Evolutionary conservation across 2,797 vertebrate genomes (phyloP), one percentile per base, ranked within the genome.

Genomic region (Amniataba percoides): DNA sequence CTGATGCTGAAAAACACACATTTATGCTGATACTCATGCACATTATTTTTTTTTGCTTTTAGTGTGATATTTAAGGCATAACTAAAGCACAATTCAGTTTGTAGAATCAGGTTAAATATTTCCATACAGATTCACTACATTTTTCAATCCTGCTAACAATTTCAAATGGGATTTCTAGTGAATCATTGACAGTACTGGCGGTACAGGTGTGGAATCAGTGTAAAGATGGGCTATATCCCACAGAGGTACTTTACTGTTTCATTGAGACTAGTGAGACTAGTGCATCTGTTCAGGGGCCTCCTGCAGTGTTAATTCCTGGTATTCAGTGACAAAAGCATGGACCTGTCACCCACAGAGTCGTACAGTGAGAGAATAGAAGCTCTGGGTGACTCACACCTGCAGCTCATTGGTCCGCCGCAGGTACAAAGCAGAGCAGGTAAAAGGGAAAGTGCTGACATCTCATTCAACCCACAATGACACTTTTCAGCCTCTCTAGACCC

Each of bases 311-410:
- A 70, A 68, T 71, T 53, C 42, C 62, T 66, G 43, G 55, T 60
- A 60, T 80, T 70, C 45, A 57, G 16, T 57, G 49, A 78, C 36
- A 86, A 68, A 69, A 75, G 51, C 23, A 3, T 56, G 67, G 48
- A 71, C 52, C 58, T 56, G 51, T 78, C 67, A 63, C 74, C 74
- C 77, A 81, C 74, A 42, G 21, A 3, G 12, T 74, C 58, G 51
- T 66, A 80, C 76, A 81, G 77, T 40, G 51, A 66, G 18, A 72
- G 58, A 77, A 67, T 27, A 39, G 48, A 49, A 63, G 69, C 62
- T 62, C 45, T 57, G 72, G 77, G 62, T 81, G 70, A 83, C 65
- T 83, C 80, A 56, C 59, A 77, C 80, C 70, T 72, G 75, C 73
- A 67, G 75, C 52, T 65, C 58, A 63, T 74, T 48, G 42, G 57